Conservation (phyloP, 2,113 vertebrate genomes). For the Sterrhoptilus dennistouni region DNA sequence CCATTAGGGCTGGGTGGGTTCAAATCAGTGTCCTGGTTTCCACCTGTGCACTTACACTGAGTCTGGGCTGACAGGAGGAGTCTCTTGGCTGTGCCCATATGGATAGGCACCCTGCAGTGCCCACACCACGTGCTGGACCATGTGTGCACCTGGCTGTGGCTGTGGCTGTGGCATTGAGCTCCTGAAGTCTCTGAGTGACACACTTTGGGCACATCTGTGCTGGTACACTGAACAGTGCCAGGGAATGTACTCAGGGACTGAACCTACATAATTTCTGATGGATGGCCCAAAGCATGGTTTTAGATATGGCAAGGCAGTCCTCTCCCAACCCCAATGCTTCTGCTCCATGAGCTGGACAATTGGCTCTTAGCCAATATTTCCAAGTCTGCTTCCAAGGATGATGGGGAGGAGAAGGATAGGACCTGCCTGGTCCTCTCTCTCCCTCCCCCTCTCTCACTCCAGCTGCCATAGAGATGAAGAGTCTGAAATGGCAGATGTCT, state of each 20-base stretch:
- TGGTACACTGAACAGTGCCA: neutral
- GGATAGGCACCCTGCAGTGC: neutral
- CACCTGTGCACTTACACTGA: neutral
- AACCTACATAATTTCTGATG: neutral
- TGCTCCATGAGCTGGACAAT: neutral
- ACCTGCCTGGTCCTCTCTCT: neutral
- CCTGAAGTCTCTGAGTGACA: neutral
- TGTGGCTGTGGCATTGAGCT: neutral
- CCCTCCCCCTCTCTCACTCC: neutral
- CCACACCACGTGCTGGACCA: neutral
- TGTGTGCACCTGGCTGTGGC: neutral
- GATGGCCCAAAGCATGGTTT: neutral
- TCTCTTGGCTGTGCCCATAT: neutral
- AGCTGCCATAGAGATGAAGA: neutral
- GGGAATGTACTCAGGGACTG: rapidly evolving
- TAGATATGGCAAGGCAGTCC: neutral
- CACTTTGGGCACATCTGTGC: neutral
- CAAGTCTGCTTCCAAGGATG: neutral
- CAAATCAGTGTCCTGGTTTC: neutral
- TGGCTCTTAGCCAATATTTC: neutral
- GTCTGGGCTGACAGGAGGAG: neutral
- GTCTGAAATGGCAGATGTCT: neutral
- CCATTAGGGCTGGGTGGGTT: neutral
- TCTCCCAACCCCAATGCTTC: neutral
- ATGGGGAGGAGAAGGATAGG: neutral